phyloP scores from a whole-genome alignment of 1,140 invertebrate species.

The Telenomus remus region DNA sequence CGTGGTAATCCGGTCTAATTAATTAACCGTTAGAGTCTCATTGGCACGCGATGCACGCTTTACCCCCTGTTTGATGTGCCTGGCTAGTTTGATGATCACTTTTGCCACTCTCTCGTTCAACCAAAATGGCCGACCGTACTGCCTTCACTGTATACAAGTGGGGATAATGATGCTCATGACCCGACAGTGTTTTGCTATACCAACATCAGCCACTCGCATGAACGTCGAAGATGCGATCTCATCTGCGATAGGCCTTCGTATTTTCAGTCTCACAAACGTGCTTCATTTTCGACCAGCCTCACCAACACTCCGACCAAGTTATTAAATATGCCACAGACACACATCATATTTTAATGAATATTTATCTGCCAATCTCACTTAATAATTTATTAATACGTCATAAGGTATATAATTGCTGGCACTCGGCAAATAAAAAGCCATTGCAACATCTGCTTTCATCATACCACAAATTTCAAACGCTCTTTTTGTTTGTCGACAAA shows the following conservation, averaged over 20 bases:
- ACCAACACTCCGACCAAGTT: conserved; percentile 28
- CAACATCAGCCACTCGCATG: conserved; percentile 67
- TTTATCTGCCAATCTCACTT: conserved; percentile 15
- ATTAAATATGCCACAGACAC: conserved; percentile 40
- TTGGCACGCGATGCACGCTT: conserved; percentile 67
- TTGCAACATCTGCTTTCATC: no score
- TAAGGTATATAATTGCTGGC: neutral
- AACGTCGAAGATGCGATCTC: conserved; percentile 69
- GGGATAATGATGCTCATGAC: conserved; percentile 75
- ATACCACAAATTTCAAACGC: no score
- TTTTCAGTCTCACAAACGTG: conserved; percentile 58
- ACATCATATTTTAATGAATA: neutral
- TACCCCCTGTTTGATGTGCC: conserved; percentile 52
- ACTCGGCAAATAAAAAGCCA: neutral
- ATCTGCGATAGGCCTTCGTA: conserved; percentile 68
- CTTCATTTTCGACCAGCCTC: conserved; percentile 29
- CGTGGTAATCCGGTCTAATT: conserved; percentile 70
- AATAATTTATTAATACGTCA: conserved; percentile 11
- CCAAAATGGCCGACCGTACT: conserved; percentile 72
- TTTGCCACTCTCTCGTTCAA: conserved; percentile 63
- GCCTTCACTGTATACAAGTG: conserved; percentile 61
- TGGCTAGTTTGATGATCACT: conserved; percentile 55
- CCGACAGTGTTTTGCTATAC: conserved; percentile 74
- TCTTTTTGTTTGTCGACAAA: no score
- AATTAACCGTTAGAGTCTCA: conserved; percentile 70